Evolutionary conservation across 92 coral and sea anemone species (phyloP).

Genomic region (Blastomussa wellsi): DNA sequence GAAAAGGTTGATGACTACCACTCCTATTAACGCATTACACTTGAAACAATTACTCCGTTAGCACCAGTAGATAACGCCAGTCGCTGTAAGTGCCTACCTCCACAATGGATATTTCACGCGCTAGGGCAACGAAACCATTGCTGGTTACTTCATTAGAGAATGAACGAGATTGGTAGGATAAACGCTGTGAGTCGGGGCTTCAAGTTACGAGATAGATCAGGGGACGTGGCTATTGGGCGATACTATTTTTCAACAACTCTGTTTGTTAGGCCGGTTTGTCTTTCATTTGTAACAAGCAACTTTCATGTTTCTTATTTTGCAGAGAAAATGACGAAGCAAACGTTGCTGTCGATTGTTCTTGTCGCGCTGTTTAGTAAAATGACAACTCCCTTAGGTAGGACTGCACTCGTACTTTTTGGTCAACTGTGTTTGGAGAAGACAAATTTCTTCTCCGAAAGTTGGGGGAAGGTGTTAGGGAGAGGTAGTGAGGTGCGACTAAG

Average conservation of each 20-base stretch:
- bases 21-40: not conserved
- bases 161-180: not conserved
- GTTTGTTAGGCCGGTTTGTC: not conserved
- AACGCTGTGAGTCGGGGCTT: not conserved
- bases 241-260: not conserved
- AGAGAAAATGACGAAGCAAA: slow-evolving; percentile 16
- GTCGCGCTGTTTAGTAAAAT: not conserved
- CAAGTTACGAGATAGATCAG: not conserved
- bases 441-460: not conserved
- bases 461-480: not conserved
- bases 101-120: too few species aligned
- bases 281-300: not conserved
- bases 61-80: too few species aligned
- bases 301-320: not conserved
- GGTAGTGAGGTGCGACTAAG: too few species aligned
- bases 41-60: not conserved
- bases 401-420: not conserved
- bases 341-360: slow-evolving; percentile 3
- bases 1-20: not conserved
- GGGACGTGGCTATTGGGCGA: not conserved
- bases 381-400: slow-evolving; percentile 25
- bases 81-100: too few species aligned
- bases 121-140: not conserved
- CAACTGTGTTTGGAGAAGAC: not conserved
- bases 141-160: too few species aligned